Conservation (phyloP, 2,888 invertebrate genomes). For the Pollenia labialis region DNA sequence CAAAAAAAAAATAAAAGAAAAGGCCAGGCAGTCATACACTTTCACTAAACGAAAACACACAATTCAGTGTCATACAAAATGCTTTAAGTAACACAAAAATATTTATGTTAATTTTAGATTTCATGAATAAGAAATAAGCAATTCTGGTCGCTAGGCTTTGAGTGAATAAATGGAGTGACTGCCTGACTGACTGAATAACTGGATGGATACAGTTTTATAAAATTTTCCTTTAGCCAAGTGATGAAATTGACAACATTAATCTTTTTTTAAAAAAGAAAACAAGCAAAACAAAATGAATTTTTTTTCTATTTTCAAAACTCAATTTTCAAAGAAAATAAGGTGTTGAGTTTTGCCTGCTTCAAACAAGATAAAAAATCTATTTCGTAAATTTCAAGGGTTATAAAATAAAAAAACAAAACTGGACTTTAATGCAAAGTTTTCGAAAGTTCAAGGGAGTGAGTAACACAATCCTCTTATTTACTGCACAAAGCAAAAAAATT, state of each 20-base stretch:
- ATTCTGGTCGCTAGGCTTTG: constrained; percentile 8
- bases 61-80: constrained; percentile 20
- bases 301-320: not conserved
- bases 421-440: constrained; percentile 6
- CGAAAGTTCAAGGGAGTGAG: constrained; percentile 7
- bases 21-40: constrained; percentile 16
- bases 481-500: not conserved
- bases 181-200: not conserved
- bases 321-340: constrained; percentile 5
- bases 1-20: constrained; percentile 6
- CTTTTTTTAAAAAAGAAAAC: not conserved
- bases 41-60: not conserved
- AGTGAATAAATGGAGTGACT: not conserved
- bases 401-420: constrained; percentile 11
- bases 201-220: not conserved
- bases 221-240: constrained; percentile 30
- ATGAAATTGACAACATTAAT: constrained; percentile 49
- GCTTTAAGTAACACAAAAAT: constrained; percentile 58
- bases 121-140: constrained; percentile 72
- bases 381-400: not conserved
- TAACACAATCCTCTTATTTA: constrained; percentile 49
- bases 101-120: constrained; percentile 69
- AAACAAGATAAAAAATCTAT: constrained; percentile 60
- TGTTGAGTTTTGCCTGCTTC: constrained; percentile 22
- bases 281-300: not conserved